A percentile compares a stretch with the other conserved stretches of the same genome.
Evolutionary conservation across 2,113 vertebrate genomes (phyloP).

Genomic region (Forbesichthys papilliferus): DNA sequence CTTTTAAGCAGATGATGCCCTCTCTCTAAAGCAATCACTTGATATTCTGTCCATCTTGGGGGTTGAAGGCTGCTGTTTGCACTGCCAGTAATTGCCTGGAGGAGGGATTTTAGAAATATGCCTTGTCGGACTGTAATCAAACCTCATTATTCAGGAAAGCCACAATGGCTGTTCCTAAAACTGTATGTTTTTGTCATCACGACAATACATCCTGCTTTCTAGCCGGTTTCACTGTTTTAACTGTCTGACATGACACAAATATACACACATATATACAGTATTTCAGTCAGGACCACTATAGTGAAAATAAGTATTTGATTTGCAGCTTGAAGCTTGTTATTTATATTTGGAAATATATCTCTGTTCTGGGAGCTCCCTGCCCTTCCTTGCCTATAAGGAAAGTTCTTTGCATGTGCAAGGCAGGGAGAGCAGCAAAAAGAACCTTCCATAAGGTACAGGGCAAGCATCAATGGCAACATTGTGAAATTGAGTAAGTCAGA

Average conservation of each 20-base stretch:
- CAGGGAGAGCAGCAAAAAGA: no score
- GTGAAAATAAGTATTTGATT: no score
- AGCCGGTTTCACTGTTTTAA: conserved; percentile 22
- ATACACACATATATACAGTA: no score
- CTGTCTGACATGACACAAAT: background rate
- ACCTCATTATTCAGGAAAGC: conserved; percentile 73
- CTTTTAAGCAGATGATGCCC: conserved; percentile 70
- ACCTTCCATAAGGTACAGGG: no score
- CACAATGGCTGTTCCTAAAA: conserved; percentile 63
- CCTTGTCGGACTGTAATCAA: conserved; percentile 76
- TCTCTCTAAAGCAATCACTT: conserved; percentile 72
- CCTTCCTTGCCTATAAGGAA: no score
- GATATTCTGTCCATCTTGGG: conserved; percentile 58
- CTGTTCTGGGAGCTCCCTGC: no score
- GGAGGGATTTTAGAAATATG: conserved; percentile 77
- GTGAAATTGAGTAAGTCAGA: no score
- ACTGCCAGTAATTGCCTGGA: conserved; percentile 68
- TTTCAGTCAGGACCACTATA: no score
- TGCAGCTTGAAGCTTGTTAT: no score
- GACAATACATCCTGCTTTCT: conserved; percentile 18
- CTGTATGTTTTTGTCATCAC: conserved; percentile 51
- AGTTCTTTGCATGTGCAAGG: no score
- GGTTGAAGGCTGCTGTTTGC: conserved; percentile 63
- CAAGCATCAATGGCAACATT: no score
- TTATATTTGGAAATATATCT: no score